Evolutionary conservation across 2,113 vertebrate genomes (phyloP), one percentile per base, ranked within the genome.

Genomic region (Bombycilla garrulus): DNA sequence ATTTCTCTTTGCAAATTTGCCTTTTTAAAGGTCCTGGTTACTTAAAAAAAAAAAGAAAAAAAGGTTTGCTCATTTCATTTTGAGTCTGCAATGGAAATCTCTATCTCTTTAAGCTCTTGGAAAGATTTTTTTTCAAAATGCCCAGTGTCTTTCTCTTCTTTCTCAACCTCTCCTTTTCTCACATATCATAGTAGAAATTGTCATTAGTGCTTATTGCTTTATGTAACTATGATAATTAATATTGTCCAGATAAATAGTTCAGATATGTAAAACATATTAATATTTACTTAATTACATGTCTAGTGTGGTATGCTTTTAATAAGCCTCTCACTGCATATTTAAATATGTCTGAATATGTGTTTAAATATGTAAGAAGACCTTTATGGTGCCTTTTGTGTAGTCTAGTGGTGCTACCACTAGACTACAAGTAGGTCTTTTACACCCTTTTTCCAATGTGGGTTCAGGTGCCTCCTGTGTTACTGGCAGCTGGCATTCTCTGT

Each of bases 1-100:
- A 92, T 96, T 97, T 95, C 78, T 93, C 38, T 96, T 90, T 88
- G 64, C 72, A 79, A 93, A 96, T 91, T 91, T 95, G 67, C 47
- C 38, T 73, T 96, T 97, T 96, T 71, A 89, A 95, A 95, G 66
- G 86, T 86, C 66, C 60, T 80, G n/a, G 42, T 95, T 65, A 53
- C 65, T 74, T 10, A 71, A 11, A 42, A 25, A 22, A 21, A 71
- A 66, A 36, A 86, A 54, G 8, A 21, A 71, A 66, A 36, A 86
- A 54, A 9, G 10, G 0, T 48, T 6, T 25, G 9, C 53, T 90
- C 5, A 25, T 85, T 87, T 86, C 2, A 50, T 78, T 66, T 95
- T 0, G 18, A 26, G 23, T 21, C 44, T 90, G 24, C 53, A 56
- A 3, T 31, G 64, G 81, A 66, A 73, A 77, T 40, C 36, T 14